phyloP scores from a whole-genome alignment of 1,140 invertebrate species.

The Drosophila rhopaloa region DNA sequence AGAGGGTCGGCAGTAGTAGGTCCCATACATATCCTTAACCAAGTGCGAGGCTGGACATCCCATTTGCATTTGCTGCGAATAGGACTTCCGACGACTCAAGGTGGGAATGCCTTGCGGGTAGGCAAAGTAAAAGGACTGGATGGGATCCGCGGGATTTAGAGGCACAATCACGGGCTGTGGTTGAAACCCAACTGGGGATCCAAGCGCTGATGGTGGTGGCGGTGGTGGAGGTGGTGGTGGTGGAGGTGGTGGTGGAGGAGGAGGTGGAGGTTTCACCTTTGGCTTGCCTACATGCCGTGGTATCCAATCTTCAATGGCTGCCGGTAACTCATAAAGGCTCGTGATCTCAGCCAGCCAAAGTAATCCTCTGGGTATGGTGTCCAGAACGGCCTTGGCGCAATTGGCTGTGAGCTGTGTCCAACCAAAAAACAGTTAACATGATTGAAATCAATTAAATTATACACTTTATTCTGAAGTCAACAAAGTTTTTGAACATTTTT shows the following conservation, averaged over 20 bases:
- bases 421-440: no score
- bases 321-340: slow-evolving; percentile 49
- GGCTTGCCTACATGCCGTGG: slow-evolving; percentile 49
- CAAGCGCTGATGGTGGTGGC: slow-evolving; percentile 1
- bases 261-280: slow-evolving; percentile 24
- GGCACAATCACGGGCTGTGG: slow-evolving; percentile 55
- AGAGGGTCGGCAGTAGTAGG: slow-evolving; percentile 57
- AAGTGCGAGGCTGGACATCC: slow-evolving; percentile 62
- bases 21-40: slow-evolving; percentile 62
- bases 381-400: slow-evolving; percentile 57
- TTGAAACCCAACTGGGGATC: background rate
- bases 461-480: no score
- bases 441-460: no score
- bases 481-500: no score
- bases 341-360: slow-evolving; percentile 43
- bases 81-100: slow-evolving; percentile 48
- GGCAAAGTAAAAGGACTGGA: slow-evolving; percentile 62
- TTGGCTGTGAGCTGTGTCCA: slow-evolving; percentile 44
- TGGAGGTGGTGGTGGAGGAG: slow-evolving; percentile 17
- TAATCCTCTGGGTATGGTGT: slow-evolving; percentile 57
- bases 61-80: slow-evolving; percentile 28
- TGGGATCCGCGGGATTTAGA: slow-evolving; percentile 58
- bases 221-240: slow-evolving; percentile 31
- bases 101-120: slow-evolving; percentile 46
- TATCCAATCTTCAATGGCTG: slow-evolving; percentile 66